Conservation (phyloP, 2,888 invertebrate species). For the Alloscopus bannaensis region DNA sequence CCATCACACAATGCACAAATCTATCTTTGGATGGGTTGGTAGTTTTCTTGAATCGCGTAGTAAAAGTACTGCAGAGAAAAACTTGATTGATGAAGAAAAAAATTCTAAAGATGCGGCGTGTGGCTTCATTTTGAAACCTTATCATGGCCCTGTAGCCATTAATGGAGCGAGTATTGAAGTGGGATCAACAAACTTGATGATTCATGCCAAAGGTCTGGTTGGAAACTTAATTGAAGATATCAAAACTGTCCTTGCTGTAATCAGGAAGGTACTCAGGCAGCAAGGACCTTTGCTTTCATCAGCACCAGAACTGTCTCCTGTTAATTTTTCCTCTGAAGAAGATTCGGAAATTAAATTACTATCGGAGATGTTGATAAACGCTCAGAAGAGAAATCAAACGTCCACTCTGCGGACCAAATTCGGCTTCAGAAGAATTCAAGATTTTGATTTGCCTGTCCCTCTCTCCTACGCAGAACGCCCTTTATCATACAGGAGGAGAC, state of each 20-base stretch:
- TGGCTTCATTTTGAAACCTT: constrained; percentile 36
- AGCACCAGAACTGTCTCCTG: neutral
- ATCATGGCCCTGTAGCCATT: constrained; percentile 43
- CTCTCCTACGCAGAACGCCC: too few species aligned
- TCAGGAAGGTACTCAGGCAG: too few species aligned
- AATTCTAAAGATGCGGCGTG: neutral
- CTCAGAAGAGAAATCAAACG: neutral
- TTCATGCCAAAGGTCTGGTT: constrained; percentile 1
- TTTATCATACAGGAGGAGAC: neutral
- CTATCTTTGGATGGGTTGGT: neutral
- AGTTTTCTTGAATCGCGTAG: too few species aligned
- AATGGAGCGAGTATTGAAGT: constrained; percentile 48
- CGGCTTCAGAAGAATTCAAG: constrained; percentile 30
- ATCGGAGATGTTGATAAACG: constrained; percentile 40
- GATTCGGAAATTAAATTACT: constrained; percentile 59
- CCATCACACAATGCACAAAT: neutral
- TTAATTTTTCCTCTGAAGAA: neutral
- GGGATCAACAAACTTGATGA: constrained; percentile 7
- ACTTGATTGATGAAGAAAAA: too few species aligned
- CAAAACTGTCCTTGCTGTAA: too few species aligned
- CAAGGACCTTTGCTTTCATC: neutral
- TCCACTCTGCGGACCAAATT: constrained; percentile 24
- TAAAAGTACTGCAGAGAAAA: too few species aligned
- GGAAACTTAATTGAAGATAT: constrained; percentile 45
- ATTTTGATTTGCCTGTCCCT: too few species aligned